phyloP scores from a whole-genome alignment of 1,140 invertebrate species.

The Belonocnema kinseyi region DNA sequence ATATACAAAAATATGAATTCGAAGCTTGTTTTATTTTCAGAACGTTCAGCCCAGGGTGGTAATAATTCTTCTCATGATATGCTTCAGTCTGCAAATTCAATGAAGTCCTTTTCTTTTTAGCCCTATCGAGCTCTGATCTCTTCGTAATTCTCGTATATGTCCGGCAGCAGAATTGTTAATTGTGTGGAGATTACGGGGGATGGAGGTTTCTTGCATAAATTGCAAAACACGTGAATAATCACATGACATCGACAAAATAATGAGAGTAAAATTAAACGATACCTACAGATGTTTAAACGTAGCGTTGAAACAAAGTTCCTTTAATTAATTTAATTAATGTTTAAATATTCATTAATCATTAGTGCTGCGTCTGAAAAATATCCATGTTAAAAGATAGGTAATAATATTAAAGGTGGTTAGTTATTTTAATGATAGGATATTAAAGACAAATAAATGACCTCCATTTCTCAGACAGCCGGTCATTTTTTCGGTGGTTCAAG shows the following conservation, averaged over 20 bases:
- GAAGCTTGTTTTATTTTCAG: neutral
- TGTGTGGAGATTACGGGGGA: conserved; percentile 25
- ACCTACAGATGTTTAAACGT: conserved; percentile 16
- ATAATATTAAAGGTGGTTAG: neutral
- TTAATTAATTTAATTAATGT: conserved; percentile 38
- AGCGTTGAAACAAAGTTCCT: conserved; percentile 23
- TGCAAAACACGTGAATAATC: conserved; percentile 31
- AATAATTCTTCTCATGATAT: conserved; percentile 30
- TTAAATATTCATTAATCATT: conserved; percentile 30
- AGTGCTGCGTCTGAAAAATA: conserved; percentile 6
- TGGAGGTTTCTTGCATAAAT: conserved; percentile 29
- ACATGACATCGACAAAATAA: conserved; percentile 31
- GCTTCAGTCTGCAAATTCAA: conserved; percentile 29
- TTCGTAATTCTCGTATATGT: conserved; percentile 13
- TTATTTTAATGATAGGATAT: neutral
- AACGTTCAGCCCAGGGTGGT: conserved; percentile 13
- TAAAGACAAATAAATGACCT: too few relatives aligned
- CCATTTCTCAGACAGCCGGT: too few relatives aligned
- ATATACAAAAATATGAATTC: conserved; percentile 1
- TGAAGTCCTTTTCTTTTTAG: conserved; percentile 12
- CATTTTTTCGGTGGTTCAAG: too few relatives aligned
- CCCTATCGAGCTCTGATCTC: conserved; percentile 30
- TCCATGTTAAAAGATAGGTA: neutral
- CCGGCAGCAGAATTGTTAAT: conserved; percentile 23
- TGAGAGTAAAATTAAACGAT: conserved; percentile 30